A percentile compares a stretch with the other conserved stretches of the same genome.
Evolutionary conservation across 1,140 invertebrate genomes (phyloP).

Genomic region (Saccostrea glomerata): DNA sequence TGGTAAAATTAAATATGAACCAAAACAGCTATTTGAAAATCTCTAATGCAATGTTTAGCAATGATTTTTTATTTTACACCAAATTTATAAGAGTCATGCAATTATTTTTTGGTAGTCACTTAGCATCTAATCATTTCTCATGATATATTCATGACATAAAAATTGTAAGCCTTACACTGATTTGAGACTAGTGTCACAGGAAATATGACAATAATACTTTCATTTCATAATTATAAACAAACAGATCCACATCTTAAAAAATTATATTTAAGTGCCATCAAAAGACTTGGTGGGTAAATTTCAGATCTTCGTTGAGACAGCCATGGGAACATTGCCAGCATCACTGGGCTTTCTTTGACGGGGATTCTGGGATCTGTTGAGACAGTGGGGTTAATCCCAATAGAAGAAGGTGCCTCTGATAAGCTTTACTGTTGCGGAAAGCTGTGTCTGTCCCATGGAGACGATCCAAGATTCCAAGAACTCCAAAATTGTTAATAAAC

Average conservation of each 20-base stretch:
- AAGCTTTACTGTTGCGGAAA: conserved; percentile 87
- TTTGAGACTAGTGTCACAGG: no score
- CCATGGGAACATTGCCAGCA: no score
- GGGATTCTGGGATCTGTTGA: conserved; percentile 86
- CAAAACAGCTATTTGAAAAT: no score
- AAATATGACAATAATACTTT: background rate
- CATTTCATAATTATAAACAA: background rate
- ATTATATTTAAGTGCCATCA: background rate
- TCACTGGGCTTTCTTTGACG: conserved; percentile 70
- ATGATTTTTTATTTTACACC: no score
- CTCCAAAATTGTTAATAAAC: conserved; percentile 87
- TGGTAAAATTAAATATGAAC: no score
- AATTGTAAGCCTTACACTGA: no score
- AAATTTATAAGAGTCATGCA: no score
- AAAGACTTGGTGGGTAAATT: background rate
- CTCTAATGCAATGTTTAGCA: no score
- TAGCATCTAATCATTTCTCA: no score
- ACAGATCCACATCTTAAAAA: background rate
- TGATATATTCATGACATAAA: no score
- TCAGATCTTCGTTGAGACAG: background rate
- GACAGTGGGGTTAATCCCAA: conserved; percentile 88
- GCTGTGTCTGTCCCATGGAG: conserved; percentile 90
- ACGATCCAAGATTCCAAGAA: conserved; percentile 90
- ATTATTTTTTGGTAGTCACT: no score
- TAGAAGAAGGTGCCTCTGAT: conserved; percentile 88